A percentile compares a stretch with the other conserved stretches of the same genome.
Conservation (phyloP, 2,888 invertebrate species). For the Chloroclysta siterata region DNA sequence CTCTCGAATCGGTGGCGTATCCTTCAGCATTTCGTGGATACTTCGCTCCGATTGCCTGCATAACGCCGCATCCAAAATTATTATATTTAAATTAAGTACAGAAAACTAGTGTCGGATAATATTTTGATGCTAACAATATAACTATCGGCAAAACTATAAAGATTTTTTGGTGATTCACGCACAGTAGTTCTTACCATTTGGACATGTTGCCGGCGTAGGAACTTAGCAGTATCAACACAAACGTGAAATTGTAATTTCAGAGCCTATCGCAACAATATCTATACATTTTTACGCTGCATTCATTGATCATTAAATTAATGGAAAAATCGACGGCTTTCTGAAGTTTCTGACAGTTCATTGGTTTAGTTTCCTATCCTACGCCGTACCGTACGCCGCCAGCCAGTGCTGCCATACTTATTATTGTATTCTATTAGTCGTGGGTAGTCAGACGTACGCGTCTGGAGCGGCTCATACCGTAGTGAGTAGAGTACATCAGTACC, state of each 20-base stretch:
- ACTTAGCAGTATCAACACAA: slow-evolving; percentile 17
- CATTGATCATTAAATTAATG: neutral
- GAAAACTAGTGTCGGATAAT: neutral
- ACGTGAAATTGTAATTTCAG: slow-evolving; percentile 4
- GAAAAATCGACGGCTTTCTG: neutral
- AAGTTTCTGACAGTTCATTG: no score
- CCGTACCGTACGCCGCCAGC: no score
- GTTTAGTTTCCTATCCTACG: no score
- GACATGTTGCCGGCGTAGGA: slow-evolving; percentile 60
- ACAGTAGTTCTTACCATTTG: slow-evolving; percentile 63
- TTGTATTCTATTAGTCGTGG: no score
- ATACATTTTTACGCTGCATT: slow-evolving; percentile 38
- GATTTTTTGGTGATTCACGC: slow-evolving; percentile 25
- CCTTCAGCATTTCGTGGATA: slow-evolving; percentile 94
- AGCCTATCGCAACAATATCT: slow-evolving; percentile 25
- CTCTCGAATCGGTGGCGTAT: slow-evolving; percentile 91
- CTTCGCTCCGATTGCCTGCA: slow-evolving; percentile 86
- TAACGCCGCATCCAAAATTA: slow-evolving; percentile 21
- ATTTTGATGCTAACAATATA: slow-evolving; percentile 3
- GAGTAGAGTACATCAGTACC: no score
- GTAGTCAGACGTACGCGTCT: no score
- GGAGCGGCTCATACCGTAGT: no score
- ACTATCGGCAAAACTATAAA: slow-evolving; percentile 21
- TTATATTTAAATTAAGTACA: neutral
- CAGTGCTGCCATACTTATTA: no score